Conservation (phyloP, 2,888 invertebrate genomes). For the Cerastis leucographa region DNA sequence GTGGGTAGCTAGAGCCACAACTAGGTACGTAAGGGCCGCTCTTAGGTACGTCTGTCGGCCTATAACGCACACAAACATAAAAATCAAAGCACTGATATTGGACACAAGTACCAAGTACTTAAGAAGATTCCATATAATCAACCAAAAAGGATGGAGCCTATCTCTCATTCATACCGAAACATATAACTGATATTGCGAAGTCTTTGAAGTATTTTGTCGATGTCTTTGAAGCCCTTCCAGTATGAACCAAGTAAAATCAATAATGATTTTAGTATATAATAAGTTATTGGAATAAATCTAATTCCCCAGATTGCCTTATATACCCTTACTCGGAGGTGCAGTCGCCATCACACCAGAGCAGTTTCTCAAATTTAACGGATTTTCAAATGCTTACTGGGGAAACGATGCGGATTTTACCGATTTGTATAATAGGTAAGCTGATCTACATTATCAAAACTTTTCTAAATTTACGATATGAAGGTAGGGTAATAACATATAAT, state of each 20-base stretch:
- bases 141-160: neutral
- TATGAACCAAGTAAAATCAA: too few species aligned
- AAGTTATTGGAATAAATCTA: too few species aligned
- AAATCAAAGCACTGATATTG: neutral
- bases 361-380: slow-evolving; percentile 95
- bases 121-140: too few species aligned
- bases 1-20: too few species aligned
- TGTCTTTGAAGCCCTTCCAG: neutral
- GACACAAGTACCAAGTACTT: neutral
- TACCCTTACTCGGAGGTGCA: slow-evolving; percentile 93
- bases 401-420: slow-evolving; percentile 98
- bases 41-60: too few species aligned
- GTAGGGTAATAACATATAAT: neutral
- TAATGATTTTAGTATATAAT: too few species aligned
- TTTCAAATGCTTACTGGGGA: slow-evolving; percentile 96
- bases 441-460: neutral
- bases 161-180: neutral
- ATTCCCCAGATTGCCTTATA: slow-evolving; percentile 56
- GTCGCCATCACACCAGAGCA: slow-evolving; percentile 95
- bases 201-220: too few species aligned
- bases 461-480: neutral
- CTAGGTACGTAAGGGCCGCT: too few species aligned
- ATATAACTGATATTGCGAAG: neutral
- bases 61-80: neutral
- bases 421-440: slow-evolving; percentile 93